These are phyloP conservation scores for Megathymus violae DNA, from an alignment of 1,140 invertebrate species.

Conservation along the genomic window DNA sequence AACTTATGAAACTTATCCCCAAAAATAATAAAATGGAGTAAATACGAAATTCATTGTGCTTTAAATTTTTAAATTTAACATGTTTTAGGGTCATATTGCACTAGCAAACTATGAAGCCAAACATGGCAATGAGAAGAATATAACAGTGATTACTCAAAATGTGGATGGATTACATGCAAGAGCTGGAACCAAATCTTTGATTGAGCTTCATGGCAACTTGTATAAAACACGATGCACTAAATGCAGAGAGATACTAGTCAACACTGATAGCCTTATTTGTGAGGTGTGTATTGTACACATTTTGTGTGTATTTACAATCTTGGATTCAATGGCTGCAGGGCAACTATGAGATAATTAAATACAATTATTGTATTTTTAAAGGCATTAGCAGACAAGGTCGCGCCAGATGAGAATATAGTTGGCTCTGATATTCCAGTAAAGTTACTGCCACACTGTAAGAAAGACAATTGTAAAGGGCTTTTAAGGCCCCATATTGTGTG, in stretches of 20 bases:
- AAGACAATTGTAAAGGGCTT: conserved; percentile 87
- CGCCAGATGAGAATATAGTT: conserved; percentile 71
- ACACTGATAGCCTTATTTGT: conserved; percentile 93
- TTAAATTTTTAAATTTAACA: no score
- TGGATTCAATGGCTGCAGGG: no score
- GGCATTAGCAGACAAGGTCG: conserved; percentile 72
- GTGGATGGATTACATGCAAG: conserved; percentile 94
- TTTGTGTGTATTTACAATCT: no score
- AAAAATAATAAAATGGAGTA: no score
- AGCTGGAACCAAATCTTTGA: conserved; percentile 91
- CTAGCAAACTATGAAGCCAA: conserved; percentile 91
- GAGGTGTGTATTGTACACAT: conserved; percentile 72
- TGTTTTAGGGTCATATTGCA: conserved; percentile 90
- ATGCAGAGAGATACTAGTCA: conserved; percentile 88
- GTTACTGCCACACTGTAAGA: conserved; percentile 89
- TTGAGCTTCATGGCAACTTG: conserved; percentile 95
- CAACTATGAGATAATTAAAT: no score
- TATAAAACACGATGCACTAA: conserved; percentile 93
- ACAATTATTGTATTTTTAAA: conserved; percentile 42
- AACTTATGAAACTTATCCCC: no score
- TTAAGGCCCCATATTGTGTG: conserved; percentile 94
- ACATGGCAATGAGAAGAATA: conserved; percentile 84
- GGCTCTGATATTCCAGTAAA: conserved; percentile 86
- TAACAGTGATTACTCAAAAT: conserved; percentile 95
- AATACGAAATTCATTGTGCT: no score